These are phyloP conservation scores for Leptonema lineaticorne DNA, from an alignment of 1,140 invertebrate genomes.

Conservation along the genomic window DNA sequence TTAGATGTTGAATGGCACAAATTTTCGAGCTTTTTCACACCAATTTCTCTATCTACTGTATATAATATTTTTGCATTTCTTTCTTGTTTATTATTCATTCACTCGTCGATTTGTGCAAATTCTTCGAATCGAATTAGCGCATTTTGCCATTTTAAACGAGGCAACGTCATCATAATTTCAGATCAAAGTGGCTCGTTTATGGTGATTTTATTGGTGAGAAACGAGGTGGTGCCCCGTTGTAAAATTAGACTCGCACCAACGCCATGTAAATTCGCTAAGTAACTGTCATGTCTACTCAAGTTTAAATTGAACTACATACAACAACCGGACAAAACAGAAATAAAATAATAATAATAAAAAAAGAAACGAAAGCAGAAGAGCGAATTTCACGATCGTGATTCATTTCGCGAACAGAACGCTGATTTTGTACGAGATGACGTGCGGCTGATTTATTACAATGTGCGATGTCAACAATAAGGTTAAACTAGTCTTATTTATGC, in stretches of 20 bases:
- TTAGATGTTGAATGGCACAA: no score
- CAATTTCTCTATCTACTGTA: neutral
- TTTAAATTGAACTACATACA: neutral
- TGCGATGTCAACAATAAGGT: no score
- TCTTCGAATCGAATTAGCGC: neutral
- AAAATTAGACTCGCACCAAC: neutral
- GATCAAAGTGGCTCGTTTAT: conserved; percentile 1
- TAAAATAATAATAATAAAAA: neutral
- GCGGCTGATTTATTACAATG: no score
- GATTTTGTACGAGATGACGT: neutral
- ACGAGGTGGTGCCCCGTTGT: neutral
- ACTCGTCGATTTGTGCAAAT: neutral
- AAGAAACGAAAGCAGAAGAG: neutral
- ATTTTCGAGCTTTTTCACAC: neutral
- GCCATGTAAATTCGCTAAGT: neutral
- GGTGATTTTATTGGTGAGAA: neutral
- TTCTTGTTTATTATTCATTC: neutral
- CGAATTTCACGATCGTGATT: neutral
- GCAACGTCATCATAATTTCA: neutral
- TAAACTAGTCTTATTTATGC: no score
- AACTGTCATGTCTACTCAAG: neutral
- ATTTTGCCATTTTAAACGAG: neutral
- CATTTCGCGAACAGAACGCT: neutral
- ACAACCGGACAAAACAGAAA: neutral
- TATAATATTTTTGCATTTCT: neutral